Conservation (phyloP, 2,113 vertebrate species). For the Otis tarda region DNA sequence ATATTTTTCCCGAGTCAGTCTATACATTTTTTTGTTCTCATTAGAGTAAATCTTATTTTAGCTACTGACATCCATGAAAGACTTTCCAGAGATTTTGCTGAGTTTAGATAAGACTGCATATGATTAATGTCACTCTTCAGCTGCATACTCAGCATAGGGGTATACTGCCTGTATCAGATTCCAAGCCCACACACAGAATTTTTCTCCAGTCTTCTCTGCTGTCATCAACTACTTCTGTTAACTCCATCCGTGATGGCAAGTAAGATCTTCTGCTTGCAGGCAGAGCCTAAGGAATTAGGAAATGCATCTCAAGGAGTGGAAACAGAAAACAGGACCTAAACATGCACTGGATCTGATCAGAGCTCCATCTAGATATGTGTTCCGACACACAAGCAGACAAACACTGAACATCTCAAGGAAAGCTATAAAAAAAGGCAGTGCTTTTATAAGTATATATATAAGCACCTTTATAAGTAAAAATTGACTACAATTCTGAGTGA, state of each 20-base stretch:
- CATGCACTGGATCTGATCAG: background rate
- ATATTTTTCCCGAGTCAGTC: background rate
- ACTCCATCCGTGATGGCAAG: background rate
- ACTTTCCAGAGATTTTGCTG: background rate
- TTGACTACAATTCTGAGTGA: background rate
- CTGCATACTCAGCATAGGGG: background rate
- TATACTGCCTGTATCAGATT: background rate
- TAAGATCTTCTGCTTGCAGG: background rate
- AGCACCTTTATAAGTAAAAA: background rate
- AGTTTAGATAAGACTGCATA: conserved; percentile 18
- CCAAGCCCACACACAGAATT: background rate
- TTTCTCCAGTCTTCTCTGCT: background rate
- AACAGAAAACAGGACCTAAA: background rate
- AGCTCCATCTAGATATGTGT: background rate
- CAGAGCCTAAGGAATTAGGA: background rate
- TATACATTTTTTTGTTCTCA: background rate
- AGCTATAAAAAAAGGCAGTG: background rate
- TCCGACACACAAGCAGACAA: background rate
- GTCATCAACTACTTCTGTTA: background rate
- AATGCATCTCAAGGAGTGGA: background rate
- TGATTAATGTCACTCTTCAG: conserved; percentile 30
- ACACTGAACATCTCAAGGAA: background rate
- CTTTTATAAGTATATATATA: background rate
- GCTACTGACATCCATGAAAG: background rate
- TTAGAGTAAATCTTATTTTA: background rate